A percentile compares a stretch with the other conserved stretches of the same genome.
phyloP scores from a whole-genome alignment of 2,888 invertebrate genomes.

The Leucania comma region DNA sequence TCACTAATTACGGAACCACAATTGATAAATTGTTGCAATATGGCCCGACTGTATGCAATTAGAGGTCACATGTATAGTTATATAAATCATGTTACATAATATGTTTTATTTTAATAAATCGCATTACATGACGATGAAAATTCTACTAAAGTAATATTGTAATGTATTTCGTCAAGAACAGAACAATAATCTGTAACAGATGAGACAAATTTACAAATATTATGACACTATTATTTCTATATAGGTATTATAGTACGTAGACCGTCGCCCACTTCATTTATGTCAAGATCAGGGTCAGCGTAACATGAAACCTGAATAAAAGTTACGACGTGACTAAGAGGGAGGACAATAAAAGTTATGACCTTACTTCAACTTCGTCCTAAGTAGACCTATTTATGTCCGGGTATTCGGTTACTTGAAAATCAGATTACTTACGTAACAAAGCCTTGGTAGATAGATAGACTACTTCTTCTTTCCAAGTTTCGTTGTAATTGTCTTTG shows the following conservation, averaged over 20 bases:
- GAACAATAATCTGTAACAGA: background rate
- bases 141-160: background rate
- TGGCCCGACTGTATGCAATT: conserved; percentile 39
- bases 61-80: conserved; percentile 4
- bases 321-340: conserved; percentile 36
- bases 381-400: conserved; percentile 51
- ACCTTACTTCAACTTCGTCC: conserved; percentile 45
- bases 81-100: background rate
- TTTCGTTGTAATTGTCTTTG: conserved; percentile 53
- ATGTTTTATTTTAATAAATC: background rate
- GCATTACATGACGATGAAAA: background rate
- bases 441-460: conserved; percentile 20
- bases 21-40: conserved; percentile 55
- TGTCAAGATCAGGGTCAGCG: conserved; percentile 34
- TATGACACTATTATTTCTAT: conserved; percentile 14
- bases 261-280: conserved; percentile 20
- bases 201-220: background rate
- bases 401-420: conserved; percentile 37
- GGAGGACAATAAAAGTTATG: conserved; percentile 47
- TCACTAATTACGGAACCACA: conserved; percentile 56
- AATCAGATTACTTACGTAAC: conserved; percentile 51
- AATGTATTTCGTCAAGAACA: conserved; percentile 8
- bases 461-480: conserved; percentile 17
- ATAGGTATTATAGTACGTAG: background rate
- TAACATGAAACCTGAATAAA: conserved; percentile 39